Evolutionary conservation across 2,797 vertebrate genomes (phyloP).

Genomic region (Aselliscus stoliczkanus): DNA sequence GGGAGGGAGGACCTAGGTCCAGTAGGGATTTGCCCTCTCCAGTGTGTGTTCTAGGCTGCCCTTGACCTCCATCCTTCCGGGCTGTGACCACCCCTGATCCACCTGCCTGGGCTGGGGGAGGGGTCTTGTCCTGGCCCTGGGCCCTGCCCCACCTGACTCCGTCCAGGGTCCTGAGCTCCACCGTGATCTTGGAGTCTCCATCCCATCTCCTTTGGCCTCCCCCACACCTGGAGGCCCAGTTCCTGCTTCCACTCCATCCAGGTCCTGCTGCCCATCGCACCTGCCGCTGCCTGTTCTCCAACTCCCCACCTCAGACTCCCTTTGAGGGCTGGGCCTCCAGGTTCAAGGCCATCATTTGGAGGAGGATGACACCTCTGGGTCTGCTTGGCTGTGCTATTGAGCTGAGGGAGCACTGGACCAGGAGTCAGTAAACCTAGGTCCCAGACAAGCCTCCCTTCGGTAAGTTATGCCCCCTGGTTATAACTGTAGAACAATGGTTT

Average conservation of each 20-base stretch:
- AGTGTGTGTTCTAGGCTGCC: background rate
- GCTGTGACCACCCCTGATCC: background rate
- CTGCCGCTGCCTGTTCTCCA: background rate
- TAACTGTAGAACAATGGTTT: background rate
- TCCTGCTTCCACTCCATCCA: background rate
- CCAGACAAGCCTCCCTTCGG: background rate
- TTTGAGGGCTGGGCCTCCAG: background rate
- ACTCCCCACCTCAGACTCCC: background rate
- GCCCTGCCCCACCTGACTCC: accelerated
- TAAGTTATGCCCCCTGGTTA: background rate
- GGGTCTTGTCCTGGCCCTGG: background rate
- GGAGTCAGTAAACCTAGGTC: background rate
- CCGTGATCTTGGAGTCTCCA: background rate
- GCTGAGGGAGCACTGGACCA: background rate
- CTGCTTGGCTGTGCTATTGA: background rate
- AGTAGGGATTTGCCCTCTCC: background rate
- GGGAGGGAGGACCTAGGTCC: too few species aligned
- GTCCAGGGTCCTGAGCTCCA: background rate
- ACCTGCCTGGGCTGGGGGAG: background rate
- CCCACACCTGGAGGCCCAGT: background rate
- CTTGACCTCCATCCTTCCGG: background rate
- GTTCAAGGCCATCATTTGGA: background rate
- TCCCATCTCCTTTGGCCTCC: background rate
- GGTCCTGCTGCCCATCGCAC: accelerated
- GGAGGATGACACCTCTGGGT: background rate